Evolutionary conservation across 2,113 vertebrate genomes (phyloP), one percentile per base, ranked within the genome.

Genomic region (Apteryx mantelli): DNA sequence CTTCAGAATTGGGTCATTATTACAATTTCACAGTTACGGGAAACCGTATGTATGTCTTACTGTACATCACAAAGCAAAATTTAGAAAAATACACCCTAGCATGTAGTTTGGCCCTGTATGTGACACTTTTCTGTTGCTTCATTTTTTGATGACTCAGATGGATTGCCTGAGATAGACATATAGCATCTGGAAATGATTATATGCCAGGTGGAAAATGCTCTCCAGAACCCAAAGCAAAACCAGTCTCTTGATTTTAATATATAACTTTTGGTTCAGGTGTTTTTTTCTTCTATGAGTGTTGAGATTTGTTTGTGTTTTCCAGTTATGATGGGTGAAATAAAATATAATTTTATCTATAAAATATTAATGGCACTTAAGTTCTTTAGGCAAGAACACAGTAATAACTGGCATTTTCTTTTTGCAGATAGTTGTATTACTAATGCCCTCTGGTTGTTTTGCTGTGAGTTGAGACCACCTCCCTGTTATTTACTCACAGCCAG

Each of bases 301-400:
- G 63, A 73, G 53, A 85, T 95, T 50, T 93, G 19, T 82, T 94
- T 73, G 25, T 63, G 20, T 38, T 89, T 95, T 91, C 53, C 91
- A 73, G 12, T 76, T 77, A 82, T 30, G 34, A 82, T 8, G 3
- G 56, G 38, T 18, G 68, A 69, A 93, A 88, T 53, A 85, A 53
- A 89, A 58, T 82, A 32, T 80, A 94, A 91, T 77, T 88, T 53
- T 52, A 38, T 20, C 82, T 34, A 80, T 88, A 89, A 94, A 96
- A 94, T 91, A 95, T 95, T 95, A 95, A 88, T 10, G 3, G 14
- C 53, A 58, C 32, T 93, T 69, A 80, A 74, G 44, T 91, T 78
- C 90, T 94, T 88, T 75, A 90, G 68, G 95, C 88, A 95, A 88
- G 71, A 91, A 80, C 79, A 74, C 17, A 74, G 75, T 50, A 93